A percentile compares a stretch with the other conserved stretches of the same genome.
Conservation (phyloP, 1,140 invertebrate genomes). For the Psilanteris sp. region DNA sequence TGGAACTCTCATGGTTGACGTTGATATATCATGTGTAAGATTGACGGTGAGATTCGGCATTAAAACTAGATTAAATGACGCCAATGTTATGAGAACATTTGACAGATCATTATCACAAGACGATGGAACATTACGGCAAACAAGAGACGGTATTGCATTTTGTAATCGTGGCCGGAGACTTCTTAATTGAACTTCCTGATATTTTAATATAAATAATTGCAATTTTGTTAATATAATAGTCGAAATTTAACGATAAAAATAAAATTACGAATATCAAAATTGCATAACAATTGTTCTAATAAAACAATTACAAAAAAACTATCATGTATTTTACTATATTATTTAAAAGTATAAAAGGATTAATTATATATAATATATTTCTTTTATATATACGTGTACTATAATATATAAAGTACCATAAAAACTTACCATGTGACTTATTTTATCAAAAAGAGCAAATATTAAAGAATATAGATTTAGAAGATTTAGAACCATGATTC, state of each 20-base stretch:
- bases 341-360: too few species aligned
- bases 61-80: conserved; percentile 69
- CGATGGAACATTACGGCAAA: conserved; percentile 56
- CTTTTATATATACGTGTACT: too few species aligned
- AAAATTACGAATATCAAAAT: too few species aligned
- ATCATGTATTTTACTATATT: too few species aligned
- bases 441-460: conserved; percentile 96
- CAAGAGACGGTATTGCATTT: conserved; percentile 29
- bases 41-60: conserved; percentile 64
- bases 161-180: conserved; percentile 78
- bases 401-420: too few species aligned
- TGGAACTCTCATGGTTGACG: conserved; percentile 6
- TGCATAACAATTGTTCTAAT: too few species aligned
- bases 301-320: too few species aligned
- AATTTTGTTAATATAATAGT: too few species aligned
- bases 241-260: too few species aligned
- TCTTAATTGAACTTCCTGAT: conserved; percentile 77
- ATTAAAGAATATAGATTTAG: conserved; percentile 97
- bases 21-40: conserved; percentile 7
- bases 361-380: too few species aligned
- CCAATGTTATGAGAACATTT: conserved; percentile 57
- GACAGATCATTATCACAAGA: conserved; percentile 57
- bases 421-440: conserved; percentile 87
- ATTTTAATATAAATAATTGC: too few species aligned
- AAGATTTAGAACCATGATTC: conserved; percentile 96